A percentile compares a stretch with the other conserved stretches of the same genome.
These are phyloP conservation scores for Sceloporus undulatus DNA, from an alignment of 2,113 vertebrate species.

Conservation along the genomic window DNA sequence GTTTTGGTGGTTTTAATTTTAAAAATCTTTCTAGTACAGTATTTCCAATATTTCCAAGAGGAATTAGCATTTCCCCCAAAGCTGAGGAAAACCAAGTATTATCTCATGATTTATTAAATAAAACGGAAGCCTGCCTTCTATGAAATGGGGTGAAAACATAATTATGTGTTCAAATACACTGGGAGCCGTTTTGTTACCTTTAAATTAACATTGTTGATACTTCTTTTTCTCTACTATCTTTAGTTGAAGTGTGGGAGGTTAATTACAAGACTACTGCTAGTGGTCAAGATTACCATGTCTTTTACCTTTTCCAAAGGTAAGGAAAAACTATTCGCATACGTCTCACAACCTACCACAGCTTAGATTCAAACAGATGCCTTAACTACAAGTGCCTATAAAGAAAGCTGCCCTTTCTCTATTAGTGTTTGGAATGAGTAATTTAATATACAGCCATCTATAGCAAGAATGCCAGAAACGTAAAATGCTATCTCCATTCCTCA, in stretches of 20 bases:
- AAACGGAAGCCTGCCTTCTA: background rate
- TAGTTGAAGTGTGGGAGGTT: background rate
- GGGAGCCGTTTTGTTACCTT: background rate
- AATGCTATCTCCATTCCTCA: conserved; percentile 13
- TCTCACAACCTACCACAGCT: background rate
- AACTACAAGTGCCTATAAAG: background rate
- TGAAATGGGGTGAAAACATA: background rate
- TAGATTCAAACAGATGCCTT: background rate
- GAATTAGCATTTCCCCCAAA: background rate
- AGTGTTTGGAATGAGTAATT: conserved; percentile 32
- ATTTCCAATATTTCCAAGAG: background rate
- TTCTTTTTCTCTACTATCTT: background rate
- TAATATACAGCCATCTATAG: background rate
- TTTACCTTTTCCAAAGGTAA: background rate
- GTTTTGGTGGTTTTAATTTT: background rate
- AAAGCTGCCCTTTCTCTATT: background rate
- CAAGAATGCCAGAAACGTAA: conserved; percentile 34
- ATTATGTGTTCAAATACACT: background rate
- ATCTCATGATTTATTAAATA: background rate
- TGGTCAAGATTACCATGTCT: background rate
- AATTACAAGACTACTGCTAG: background rate
- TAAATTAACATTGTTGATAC: background rate
- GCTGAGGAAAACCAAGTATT: background rate
- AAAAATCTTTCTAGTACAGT: background rate
- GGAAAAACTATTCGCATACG: background rate